Evolutionary conservation across 2,888 invertebrate species (phyloP).

Genomic region (Agapostemon virescens): DNA sequence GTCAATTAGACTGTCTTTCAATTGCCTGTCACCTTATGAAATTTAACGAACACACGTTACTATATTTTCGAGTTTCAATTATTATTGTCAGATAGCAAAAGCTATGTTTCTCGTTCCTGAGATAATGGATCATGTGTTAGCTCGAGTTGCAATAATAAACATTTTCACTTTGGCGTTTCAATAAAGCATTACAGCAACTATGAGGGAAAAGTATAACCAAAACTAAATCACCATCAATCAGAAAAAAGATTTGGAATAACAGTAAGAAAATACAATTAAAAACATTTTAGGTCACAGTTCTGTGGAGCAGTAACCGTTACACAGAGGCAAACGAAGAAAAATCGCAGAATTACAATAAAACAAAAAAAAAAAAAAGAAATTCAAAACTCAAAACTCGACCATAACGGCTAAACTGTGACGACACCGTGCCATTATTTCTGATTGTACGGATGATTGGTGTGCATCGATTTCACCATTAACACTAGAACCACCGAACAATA

Average conservation of each 20-base stretch:
- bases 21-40: not conserved
- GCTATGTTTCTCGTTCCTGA: not conserved
- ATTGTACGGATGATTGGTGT: conserved; percentile 43
- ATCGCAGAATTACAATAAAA: not conserved
- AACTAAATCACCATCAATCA: not conserved
- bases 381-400: not conserved
- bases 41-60: not conserved
- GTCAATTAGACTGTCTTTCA: not conserved
- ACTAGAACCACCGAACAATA: too few species aligned
- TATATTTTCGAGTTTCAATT: too few species aligned
- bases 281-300: not conserved
- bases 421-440: conserved; percentile 54
- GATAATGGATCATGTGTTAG: not conserved
- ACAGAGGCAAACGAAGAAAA: not conserved
- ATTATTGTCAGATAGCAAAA: not conserved
- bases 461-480: not conserved
- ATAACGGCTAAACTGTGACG: conserved; percentile 16
- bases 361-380: too few species aligned
- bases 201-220: not conserved
- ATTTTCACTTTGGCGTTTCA: not conserved
- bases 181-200: not conserved
- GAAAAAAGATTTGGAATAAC: not conserved
- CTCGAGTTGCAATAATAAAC: not conserved
- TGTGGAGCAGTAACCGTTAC: not conserved
- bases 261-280: not conserved